Base-by-base conservation (phyloP, 1,140 invertebrate species). In the Elymnias hypermnestra region DNA sequence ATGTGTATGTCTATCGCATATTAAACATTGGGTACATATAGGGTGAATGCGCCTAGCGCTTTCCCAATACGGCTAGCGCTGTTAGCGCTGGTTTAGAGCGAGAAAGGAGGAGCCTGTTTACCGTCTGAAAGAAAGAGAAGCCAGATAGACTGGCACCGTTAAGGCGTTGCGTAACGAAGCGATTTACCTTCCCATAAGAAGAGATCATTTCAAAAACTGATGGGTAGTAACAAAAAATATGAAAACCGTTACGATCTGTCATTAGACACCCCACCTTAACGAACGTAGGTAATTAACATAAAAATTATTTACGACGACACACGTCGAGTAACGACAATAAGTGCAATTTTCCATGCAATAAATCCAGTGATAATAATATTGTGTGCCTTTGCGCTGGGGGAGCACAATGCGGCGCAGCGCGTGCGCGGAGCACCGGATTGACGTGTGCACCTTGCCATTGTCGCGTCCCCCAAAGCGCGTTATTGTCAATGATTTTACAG, bases 341-440 rank as follows among this genome's bases (percentile, higher is more conserved):
- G 59, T 77, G 63, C 68, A 81, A 81, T 81, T 81, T 81, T 81
- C 73, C 70, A 63, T 64, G 73, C 73, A 72, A 81, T 81, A 81
- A 74, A 81, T 81, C 71, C 61, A 50, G 13, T 67, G 75, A 81
- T 81, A 77, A 81, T 77, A 77, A 77, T 81, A 77, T 68, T 75
- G 61, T 52, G 56, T 43, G 52, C 47, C 5, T 14, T 46, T 42
- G 46, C 41, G 40, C 46, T 55, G 57, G 60, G 50, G 33, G 67
- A 55, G 35, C 29, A 73, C 55, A 63, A 60, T 63, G 53, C n/a
- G n/a, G 57, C 48, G 54, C 64, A 67, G 58, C 71, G 71, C 71
- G 67, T 62, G 45, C 57, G 54, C 49, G 49, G 33, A 42, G 43
- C 41, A 18, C 29, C 19, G n/a, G n/a, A n/a, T n/a, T n/a, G n/a